A percentile compares a stretch with the other conserved stretches of the same genome.
phyloP scores from a whole-genome alignment of 2,797 vertebrate species.

The Myoxocephalus aenaeus region DNA sequence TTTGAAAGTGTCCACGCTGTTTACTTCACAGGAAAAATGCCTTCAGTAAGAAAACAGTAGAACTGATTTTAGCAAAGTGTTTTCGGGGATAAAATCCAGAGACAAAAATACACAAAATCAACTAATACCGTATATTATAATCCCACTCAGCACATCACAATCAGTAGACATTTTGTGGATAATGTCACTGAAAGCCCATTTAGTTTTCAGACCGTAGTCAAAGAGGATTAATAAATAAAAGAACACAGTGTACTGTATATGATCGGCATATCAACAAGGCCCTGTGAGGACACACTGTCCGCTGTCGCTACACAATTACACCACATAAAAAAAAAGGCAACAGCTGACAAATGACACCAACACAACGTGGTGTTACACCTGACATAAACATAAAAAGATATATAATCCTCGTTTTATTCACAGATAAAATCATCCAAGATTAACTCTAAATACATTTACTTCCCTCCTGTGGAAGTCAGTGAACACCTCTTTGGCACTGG shows the following conservation, averaged over 20 bases:
- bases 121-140: neutral
- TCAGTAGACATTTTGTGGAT: neutral
- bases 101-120: neutral
- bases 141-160: neutral
- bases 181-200: neutral
- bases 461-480: neutral
- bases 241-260: neutral
- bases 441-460: neutral
- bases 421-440: neutral
- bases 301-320: conserved; percentile 6
- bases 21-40: neutral
- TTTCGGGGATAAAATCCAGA: neutral
- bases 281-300: conserved; percentile 12
- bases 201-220: neutral
- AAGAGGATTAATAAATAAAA: conserved; percentile 18
- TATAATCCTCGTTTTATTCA: neutral
- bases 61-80: neutral
- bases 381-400: neutral
- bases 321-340: conserved; percentile 8
- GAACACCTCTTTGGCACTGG: neutral
- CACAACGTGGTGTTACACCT: neutral
- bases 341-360: neutral
- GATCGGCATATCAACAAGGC: neutral
- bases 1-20: neutral
- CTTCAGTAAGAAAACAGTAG: no score